Evolutionary conservation across 2,113 vertebrate species (phyloP), one percentile per base, ranked within the genome.

Genomic region (Lutjanus erythropterus): DNA sequence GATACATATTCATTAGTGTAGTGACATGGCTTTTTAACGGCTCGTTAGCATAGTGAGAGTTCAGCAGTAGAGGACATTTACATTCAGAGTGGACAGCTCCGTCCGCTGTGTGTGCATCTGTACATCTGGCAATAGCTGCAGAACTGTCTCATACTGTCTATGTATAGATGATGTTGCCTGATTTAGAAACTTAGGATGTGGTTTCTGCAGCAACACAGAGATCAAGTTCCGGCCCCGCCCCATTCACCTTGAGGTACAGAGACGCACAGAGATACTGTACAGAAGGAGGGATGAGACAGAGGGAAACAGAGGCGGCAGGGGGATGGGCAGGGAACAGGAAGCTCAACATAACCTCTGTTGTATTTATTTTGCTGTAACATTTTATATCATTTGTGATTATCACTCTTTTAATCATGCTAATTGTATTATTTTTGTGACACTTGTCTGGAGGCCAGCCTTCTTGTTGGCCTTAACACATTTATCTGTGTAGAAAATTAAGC

Each of bases 141-240:
- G 71, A 76, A 73, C 83, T 84, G 88, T 90, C 79, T 89, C 81
- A 87, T 86, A 71, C 50, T 59, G 62, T 88, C 89, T 86, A 92
- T 92, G 84, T 92, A 91, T 91, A 88, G 91, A 90, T 85, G 84
- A 89, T 89, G 85, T 85, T 86, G 85, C 92, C 91, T 88, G 61
- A 92, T 91, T 93, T 93, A 92, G 92, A 92, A 92, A 84, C 82
- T 89, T 88, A 83, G 92, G 93, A 94, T 76, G 92, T 91, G 85
- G 93, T 92, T 94, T 92, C 89, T 92, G 86, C 91, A 85, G 80
- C 84, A 92, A 90, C 83, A 76, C 72, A 46, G 58, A 76, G 91
- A 94, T 94, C 92, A 89, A 59, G 92, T 94, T 93, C 84, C 60
- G 21, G 75, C 83, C 79, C 86, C 79, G 31, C 89, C 87, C 88